These are phyloP conservation scores for Omphaloscelis lunosa DNA, from an alignment of 2,888 invertebrate genomes.

Conservation along the genomic window DNA sequence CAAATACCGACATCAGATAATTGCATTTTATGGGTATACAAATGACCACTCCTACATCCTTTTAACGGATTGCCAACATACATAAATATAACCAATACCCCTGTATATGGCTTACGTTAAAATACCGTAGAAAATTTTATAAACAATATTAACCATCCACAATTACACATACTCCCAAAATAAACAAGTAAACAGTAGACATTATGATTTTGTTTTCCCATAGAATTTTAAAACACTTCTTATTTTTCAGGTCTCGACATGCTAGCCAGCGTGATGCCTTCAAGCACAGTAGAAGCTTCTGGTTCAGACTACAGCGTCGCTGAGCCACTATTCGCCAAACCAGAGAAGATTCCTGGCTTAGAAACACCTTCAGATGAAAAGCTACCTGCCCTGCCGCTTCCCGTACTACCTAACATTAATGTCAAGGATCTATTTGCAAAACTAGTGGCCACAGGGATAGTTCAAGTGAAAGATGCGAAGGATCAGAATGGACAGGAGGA, in stretches of 20 bases:
- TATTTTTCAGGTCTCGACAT: slow-evolving; percentile 90
- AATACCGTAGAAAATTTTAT: neutral
- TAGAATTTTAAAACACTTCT: neutral
- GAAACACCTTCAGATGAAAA: slow-evolving; percentile 81
- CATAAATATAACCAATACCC: too few relatives aligned
- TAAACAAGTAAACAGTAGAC: neutral
- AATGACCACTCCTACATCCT: too few relatives aligned
- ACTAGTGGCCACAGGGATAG: slow-evolving; percentile 94
- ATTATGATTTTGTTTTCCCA: neutral
- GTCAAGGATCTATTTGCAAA: slow-evolving; percentile 96
- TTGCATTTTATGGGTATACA: neutral
- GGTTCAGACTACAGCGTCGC: slow-evolving; percentile 90
- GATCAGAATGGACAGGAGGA: slow-evolving; percentile 70
- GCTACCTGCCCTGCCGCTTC: slow-evolving; percentile 63
- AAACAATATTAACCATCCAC: neutral
- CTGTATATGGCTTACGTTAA: neutral
- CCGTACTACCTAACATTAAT: slow-evolving; percentile 88
- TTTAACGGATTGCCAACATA: too few relatives aligned
- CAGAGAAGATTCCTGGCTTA: slow-evolving; percentile 84
- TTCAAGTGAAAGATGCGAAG: slow-evolving; percentile 74
- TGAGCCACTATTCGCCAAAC: slow-evolving; percentile 81
- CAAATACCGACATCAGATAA: neutral
- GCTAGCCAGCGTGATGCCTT: slow-evolving; percentile 92
- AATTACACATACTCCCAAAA: neutral
- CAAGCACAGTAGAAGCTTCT: slow-evolving; percentile 90